Percentiles rank a stretch among this genome's conserved stretches.
Evolutionary conservation across 2,888 invertebrate species (phyloP).

Genomic region (Tipula helvola): DNA sequence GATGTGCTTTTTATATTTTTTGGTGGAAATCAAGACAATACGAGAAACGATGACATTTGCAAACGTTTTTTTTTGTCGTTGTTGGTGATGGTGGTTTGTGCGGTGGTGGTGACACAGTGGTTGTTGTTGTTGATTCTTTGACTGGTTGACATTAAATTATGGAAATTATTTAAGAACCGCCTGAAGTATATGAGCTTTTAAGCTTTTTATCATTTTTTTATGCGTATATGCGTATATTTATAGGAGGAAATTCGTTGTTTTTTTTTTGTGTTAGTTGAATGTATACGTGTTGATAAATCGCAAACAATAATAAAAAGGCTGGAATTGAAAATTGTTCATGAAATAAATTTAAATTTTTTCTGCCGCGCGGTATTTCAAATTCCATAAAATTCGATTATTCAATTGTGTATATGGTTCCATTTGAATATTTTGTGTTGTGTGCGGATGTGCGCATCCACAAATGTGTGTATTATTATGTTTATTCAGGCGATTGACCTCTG

Average conservation of each 20-base stretch:
- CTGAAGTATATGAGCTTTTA: not conserved
- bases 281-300: not conserved
- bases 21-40: not conserved
- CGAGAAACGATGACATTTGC: not conserved
- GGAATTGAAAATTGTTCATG: not conserved
- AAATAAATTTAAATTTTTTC: not conserved
- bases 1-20: not conserved
- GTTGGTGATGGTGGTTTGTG: not conserved
- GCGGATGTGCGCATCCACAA: no score
- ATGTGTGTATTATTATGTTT: no score
- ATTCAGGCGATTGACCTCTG: no score
- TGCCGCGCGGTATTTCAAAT: not conserved
- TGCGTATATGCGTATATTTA: not conserved
- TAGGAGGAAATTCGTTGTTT: not conserved
- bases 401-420: not conserved
- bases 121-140: not conserved
- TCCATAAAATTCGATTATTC: not conserved
- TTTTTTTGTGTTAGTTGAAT: no score
- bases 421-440: not conserved
- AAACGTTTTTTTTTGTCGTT: not conserved
- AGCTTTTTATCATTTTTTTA: not conserved
- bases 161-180: not conserved
- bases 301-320: not conserved
- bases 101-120: not conserved
- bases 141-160: conserved; percentile 4